These are phyloP conservation scores for Palloptera scutellata DNA, from an alignment of 2,888 invertebrate genomes.

Conservation along the genomic window DNA sequence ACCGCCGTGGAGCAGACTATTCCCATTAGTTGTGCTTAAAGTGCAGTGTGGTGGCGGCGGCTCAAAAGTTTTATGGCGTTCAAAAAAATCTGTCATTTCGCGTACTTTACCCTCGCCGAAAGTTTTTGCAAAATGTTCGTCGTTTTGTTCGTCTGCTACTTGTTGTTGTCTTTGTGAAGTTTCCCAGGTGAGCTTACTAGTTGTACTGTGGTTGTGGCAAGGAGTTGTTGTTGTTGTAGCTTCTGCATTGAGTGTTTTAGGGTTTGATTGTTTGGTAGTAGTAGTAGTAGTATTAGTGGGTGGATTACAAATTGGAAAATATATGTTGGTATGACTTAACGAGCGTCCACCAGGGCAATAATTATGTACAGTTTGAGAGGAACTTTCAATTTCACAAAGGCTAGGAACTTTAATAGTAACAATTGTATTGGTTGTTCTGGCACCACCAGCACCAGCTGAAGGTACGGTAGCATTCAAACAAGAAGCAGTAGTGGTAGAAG, in stretches of 20 bases:
- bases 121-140: conserved; percentile 32
- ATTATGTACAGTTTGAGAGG: conserved; percentile 54
- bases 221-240: neutral
- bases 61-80: conserved; percentile 52
- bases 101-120: conserved; percentile 76
- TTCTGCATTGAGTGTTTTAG: conserved; percentile 9
- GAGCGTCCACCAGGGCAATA: conserved; percentile 43
- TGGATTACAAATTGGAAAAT: conserved; percentile 33
- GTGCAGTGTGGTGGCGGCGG: neutral
- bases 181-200: conserved; percentile 15
- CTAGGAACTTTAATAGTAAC: conserved; percentile 56
- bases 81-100: conserved; percentile 75
- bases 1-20: conserved; percentile 57
- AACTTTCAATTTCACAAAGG: conserved; percentile 53
- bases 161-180: conserved; percentile 3
- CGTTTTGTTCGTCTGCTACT: neutral
- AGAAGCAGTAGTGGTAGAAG: conserved; percentile 30
- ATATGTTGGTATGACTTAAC: conserved; percentile 42
- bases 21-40: neutral
- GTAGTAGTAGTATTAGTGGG: conserved; percentile 6
- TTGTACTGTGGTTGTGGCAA: conserved; percentile 13
- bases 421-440: conserved; percentile 35
- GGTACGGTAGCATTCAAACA: conserved; percentile 2
- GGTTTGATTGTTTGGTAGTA: conserved; percentile 5
- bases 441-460: conserved; percentile 3